Conservation (phyloP, 2,113 vertebrate genomes). For the Grammatotria lemairii region DNA sequence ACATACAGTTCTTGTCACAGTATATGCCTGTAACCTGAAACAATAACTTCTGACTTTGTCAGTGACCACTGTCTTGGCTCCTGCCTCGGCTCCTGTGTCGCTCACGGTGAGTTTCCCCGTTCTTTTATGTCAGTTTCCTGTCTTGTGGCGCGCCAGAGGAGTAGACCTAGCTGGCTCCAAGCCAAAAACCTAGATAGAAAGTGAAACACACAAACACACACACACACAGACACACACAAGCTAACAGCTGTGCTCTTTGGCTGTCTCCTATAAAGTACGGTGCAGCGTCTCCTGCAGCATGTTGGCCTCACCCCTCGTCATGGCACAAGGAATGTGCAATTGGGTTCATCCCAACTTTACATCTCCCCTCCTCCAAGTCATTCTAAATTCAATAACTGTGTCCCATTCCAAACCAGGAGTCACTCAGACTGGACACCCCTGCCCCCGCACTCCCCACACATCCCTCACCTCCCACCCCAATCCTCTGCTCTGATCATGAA, state of each 20-base stretch:
- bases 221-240: not conserved
- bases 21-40: slow-evolving; percentile 39
- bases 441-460: slow-evolving; percentile 36
- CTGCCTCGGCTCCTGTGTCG: slow-evolving; percentile 48
- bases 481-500: slow-evolving; percentile 37
- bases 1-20: slow-evolving; percentile 20
- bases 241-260: slow-evolving; percentile 2
- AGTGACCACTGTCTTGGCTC: slow-evolving; percentile 50
- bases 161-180: slow-evolving; percentile 47
- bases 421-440: slow-evolving; percentile 59
- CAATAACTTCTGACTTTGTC: slow-evolving; percentile 63
- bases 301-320: not conserved
- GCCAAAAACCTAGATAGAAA: slow-evolving; percentile 53
- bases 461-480: slow-evolving; percentile 48
- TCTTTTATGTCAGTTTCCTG: slow-evolving; percentile 75
- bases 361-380: slow-evolving; percentile 6
- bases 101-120: slow-evolving; percentile 43
- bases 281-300: not conserved
- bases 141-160: slow-evolving; percentile 72
- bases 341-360: not conserved
- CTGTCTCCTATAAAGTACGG: slow-evolving; percentile 10
- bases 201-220: not conserved
- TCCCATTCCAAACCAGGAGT: slow-evolving; percentile 61
- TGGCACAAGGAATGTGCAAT: not conserved
- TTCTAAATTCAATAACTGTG: slow-evolving; percentile 10